Conservation (phyloP, 1,140 invertebrate species). For the Ylistrum balloti region DNA sequence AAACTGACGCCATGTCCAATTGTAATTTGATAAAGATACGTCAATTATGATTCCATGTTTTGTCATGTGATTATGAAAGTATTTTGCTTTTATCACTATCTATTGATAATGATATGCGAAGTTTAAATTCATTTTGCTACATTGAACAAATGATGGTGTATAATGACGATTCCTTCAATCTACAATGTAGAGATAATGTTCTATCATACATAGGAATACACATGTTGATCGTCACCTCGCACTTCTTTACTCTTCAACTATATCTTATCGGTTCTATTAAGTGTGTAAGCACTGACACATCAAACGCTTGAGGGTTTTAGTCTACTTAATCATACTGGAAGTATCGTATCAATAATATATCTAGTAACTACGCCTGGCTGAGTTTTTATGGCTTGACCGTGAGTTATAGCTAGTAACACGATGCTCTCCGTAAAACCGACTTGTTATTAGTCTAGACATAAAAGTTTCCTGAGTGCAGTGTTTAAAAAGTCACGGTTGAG, state of each 20-base stretch:
- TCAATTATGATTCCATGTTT: no score
- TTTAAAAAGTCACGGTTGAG: conserved; percentile 11
- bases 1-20: no score
- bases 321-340: conserved; percentile 8
- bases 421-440: background rate
- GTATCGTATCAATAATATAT: conserved; percentile 32
- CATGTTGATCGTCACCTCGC: background rate
- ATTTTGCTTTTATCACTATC: no score
- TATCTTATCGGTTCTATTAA: background rate
- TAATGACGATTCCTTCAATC: no score
- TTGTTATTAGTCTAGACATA: conserved; percentile 30
- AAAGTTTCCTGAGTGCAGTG: background rate
- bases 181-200: background rate
- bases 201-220: background rate
- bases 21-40: no score
- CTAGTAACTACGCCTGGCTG: background rate
- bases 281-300: background rate
- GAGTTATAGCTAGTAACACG: background rate
- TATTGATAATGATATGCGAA: no score
- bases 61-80: no score
- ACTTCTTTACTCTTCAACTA: background rate
- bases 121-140: no score
- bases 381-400: background rate
- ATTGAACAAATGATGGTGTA: no score
- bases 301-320: background rate